A percentile compares a stretch with the other conserved stretches of the same genome.
phyloP scores from a whole-genome alignment of 2,113 vertebrate species.

The Sterna hirundo region DNA sequence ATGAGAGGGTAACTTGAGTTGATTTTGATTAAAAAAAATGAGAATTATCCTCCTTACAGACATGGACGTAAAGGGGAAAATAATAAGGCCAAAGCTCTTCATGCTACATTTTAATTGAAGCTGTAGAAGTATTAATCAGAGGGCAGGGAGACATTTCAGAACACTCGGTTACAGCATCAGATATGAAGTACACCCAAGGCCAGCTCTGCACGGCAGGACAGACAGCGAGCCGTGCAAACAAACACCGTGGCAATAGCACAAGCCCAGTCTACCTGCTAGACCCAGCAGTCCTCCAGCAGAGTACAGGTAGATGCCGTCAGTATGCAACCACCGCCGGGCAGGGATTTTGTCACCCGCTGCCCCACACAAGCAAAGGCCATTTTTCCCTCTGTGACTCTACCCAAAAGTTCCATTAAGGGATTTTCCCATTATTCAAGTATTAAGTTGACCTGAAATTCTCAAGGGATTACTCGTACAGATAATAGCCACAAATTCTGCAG shows the following conservation, averaged over 20 bases:
- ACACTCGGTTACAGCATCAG: background rate
- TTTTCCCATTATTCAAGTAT: background rate
- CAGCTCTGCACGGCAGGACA: background rate
- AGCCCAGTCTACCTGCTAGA: background rate
- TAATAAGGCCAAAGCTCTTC: slow-evolving; percentile 49
- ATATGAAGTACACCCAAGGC: background rate
- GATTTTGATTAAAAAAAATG: slow-evolving; percentile 24
- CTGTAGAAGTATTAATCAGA: slow-evolving; percentile 38
- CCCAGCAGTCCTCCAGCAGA: background rate
- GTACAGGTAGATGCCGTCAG: fast-evolving
- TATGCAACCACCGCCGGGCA: fast-evolving
- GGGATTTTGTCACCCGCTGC: background rate
- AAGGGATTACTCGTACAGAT: background rate
- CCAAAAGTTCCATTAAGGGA: background rate
- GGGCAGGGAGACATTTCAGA: background rate
- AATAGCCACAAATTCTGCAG: background rate
- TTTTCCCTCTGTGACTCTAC: background rate
- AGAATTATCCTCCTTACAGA: slow-evolving; percentile 30
- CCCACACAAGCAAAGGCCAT: background rate
- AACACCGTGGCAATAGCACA: fast-evolving
- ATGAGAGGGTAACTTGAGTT: slow-evolving; percentile 28
- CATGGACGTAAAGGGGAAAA: background rate
- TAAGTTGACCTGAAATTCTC: background rate
- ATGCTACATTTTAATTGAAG: slow-evolving; percentile 47
- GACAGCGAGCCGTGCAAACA: fast-evolving